Evolutionary conservation across 1,140 invertebrate genomes (phyloP).

Genomic region (Acromyrmex heyeri): DNA sequence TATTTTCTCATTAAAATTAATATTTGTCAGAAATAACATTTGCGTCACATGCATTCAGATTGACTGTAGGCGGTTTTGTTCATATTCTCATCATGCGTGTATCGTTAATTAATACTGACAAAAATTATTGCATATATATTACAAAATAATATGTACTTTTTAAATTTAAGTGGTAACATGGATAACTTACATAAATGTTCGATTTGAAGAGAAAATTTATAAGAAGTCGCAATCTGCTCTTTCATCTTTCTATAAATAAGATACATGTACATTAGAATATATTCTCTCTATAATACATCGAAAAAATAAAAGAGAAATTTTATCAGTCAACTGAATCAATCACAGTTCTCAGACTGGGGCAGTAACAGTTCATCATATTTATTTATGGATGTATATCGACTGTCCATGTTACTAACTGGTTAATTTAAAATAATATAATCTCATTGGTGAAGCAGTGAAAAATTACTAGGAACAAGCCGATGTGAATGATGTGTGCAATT

Average conservation of each 20-base stretch:
- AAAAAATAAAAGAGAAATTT: slow-evolving; percentile 7
- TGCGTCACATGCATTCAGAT: slow-evolving; percentile 78
- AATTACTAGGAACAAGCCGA: no score
- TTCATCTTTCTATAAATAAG: slow-evolving; percentile 41
- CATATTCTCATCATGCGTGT: slow-evolving; percentile 70
- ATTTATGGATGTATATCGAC: no score
- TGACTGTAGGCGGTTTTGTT: slow-evolving; percentile 73
- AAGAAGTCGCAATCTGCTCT: background rate
- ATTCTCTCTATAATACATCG: background rate
- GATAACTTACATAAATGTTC: slow-evolving; percentile 32
- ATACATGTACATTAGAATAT: background rate
- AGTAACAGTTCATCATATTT: slow-evolving; percentile 73
- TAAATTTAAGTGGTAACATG: slow-evolving; percentile 9
- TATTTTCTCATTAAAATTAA: slow-evolving; percentile 8
- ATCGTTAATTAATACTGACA: slow-evolving; percentile 42
- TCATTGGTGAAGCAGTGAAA: no score
- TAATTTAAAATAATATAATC: no score
- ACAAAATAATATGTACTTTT: background rate
- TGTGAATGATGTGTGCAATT: no score
- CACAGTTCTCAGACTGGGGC: slow-evolving; percentile 81
- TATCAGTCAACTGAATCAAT: slow-evolving; percentile 75
- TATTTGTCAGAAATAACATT: slow-evolving; percentile 65
- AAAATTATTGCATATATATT: background rate
- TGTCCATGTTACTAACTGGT: no score
- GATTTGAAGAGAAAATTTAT: background rate